A percentile compares a stretch with the other conserved stretches of the same genome.
Conservation (phyloP, 37 sponge, comb jelly and placozoan genomes). For the Halichondria panicea region DNA sequence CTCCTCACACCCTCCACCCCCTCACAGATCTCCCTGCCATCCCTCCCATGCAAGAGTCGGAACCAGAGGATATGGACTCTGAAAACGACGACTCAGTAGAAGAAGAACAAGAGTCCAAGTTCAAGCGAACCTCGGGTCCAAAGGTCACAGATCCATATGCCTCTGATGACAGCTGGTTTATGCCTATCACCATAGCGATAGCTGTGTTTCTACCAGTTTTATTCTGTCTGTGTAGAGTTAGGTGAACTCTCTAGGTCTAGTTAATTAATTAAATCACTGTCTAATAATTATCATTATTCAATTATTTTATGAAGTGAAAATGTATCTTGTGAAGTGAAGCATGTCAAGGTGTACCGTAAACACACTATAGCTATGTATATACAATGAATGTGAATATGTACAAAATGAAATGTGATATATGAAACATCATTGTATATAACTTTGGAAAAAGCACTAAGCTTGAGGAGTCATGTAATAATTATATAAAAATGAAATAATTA, state of each 20-base stretch:
- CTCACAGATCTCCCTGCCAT: slow-evolving; percentile 78
- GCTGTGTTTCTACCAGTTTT: slow-evolving; percentile 91
- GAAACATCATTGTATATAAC: too few species aligned
- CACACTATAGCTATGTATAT: too few species aligned
- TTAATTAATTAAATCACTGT: too few species aligned
- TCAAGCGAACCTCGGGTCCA: slow-evolving; percentile 86
- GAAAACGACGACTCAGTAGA: slow-evolving; percentile 49
- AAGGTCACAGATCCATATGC: slow-evolving; percentile 75
- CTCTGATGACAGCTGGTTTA: slow-evolving; percentile 87
- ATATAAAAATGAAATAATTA: too few species aligned
- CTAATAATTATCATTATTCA: too few species aligned
- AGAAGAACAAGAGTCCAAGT: slow-evolving; percentile 34
- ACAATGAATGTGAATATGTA: too few species aligned
- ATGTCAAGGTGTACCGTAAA: too few species aligned
- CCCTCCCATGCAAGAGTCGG: slow-evolving; percentile 31
- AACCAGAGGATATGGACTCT: slow-evolving; percentile 14
- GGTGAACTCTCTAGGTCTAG: slow-evolving; percentile 32
- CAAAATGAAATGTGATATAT: too few species aligned
- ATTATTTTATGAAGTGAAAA: too few species aligned
- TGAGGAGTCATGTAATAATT: too few species aligned
- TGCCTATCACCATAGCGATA: slow-evolving; percentile 89
- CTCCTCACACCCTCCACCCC: background rate
- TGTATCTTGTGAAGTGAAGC: too few species aligned
- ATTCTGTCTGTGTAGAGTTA: slow-evolving; percentile 83
- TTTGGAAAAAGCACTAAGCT: too few species aligned